Evolutionary conservation across 2,797 vertebrate genomes (phyloP), one percentile per base, ranked within the genome.

Genomic region (Syngnathus acus): DNA sequence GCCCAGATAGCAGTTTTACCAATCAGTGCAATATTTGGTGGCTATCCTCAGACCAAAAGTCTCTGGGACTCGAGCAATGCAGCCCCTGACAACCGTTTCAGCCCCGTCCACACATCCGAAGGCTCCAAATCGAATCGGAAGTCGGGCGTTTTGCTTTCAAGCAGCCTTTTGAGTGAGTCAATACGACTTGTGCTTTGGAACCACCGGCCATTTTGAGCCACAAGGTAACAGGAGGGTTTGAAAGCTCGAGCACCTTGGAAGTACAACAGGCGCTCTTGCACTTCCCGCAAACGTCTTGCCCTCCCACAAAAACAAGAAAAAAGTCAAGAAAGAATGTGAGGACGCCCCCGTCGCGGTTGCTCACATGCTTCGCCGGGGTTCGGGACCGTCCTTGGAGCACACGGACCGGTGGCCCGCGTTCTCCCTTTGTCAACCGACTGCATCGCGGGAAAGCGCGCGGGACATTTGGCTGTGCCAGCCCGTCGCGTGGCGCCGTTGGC

Each of bases 361-460:
- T 90, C 84, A 89, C 87, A 88, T 88, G 87, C 83, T 90, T 82
- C 85, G 76, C 90, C 89, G 87, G 85, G 89, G 86, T 80, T 88
- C 88, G 86, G 86, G 80, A 88, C 84, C 84, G 80, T 88, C 86
- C 86, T 78, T 76, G 83, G 81, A 81, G 82, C 76, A 84, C 88
- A 88, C 80, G 78, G 79, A 85, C 73, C 80, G 84, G 80, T 77
- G 83, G 76, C 90, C 91, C 89, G 89, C 88, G 87, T 87, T 89
- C 83, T 89, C 88, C 90, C 88, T 90, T 87, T 90, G 90, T 93
- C 91, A 93, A 89, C 91, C 90, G 88, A 93, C 90, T 78, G 89
- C 90, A 75, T 93, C 91, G 58, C 89, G 90, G 80, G 91, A 91
- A 67, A 91, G 81, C 76, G 89, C 91, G 83, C 90, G 89, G 76